Conservation (phyloP, 2,888 invertebrate genomes). For the Panzeria rudis region DNA sequence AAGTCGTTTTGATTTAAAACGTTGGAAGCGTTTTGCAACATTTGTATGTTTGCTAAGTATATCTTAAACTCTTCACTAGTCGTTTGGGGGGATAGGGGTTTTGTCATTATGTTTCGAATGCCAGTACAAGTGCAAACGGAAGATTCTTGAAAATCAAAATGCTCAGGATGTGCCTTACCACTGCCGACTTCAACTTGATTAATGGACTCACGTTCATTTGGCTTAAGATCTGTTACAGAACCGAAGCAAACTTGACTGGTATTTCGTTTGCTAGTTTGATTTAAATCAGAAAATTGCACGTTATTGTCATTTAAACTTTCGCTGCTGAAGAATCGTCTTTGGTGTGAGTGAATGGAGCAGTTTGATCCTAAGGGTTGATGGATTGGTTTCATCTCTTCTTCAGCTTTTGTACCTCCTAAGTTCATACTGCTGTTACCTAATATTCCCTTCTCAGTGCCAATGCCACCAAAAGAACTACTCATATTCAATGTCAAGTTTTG, state of each 20-base stretch:
- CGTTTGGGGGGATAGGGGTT: conserved; percentile 87
- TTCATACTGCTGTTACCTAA: conserved; percentile 69
- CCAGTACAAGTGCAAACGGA: conserved; percentile 82
- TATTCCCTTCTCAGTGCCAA: conserved; percentile 74
- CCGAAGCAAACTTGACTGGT: conserved; percentile 81
- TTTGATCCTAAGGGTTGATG: conserved; percentile 59
- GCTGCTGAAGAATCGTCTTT: conserved; percentile 83
- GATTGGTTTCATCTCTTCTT: conserved; percentile 43
- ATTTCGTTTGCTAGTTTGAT: conserved; percentile 77
- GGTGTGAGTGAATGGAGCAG: conserved; percentile 78
- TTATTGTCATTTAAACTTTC: conserved; percentile 81
- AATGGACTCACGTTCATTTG: conserved; percentile 70
- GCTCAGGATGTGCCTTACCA: conserved; percentile 64
- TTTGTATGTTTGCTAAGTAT: conserved; percentile 89
- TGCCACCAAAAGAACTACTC: conserved; percentile 74
- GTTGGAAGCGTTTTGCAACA: conserved; percentile 89
- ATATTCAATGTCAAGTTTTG: conserved; percentile 94
- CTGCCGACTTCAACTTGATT: conserved; percentile 5
- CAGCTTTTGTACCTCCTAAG: conserved; percentile 70
- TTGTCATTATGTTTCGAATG: conserved; percentile 86
- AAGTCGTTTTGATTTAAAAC: conserved; percentile 86
- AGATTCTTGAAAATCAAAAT: conserved; percentile 76
- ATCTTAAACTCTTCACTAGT: conserved; percentile 89
- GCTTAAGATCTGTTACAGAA: conserved; percentile 84
- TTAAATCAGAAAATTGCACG: conserved; percentile 80